Conservation (phyloP, 2,888 invertebrate species). For the Sussaba pulchella region DNA sequence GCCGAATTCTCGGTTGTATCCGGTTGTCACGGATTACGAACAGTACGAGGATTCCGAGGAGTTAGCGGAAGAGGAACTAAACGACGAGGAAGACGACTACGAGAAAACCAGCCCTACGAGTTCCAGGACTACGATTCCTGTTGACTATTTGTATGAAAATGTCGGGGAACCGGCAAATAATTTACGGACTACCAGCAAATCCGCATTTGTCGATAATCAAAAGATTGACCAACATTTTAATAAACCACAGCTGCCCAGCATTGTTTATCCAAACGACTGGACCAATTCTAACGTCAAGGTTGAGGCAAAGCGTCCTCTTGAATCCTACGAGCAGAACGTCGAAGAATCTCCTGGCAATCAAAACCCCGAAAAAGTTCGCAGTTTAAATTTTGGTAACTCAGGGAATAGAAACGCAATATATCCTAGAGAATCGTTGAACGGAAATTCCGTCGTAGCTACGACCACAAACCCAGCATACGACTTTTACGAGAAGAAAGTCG, state of each 20-base stretch:
- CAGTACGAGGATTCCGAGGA: neutral
- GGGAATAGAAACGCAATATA: too few species aligned
- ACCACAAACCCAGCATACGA: constrained; percentile 16
- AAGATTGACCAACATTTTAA: neutral
- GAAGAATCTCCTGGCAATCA: neutral
- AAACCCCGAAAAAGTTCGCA: too few species aligned
- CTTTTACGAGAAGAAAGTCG: neutral
- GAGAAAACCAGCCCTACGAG: neutral
- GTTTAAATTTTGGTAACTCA: too few species aligned
- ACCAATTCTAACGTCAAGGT: too few species aligned
- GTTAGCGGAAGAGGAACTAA: neutral
- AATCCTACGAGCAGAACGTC: constrained; percentile 4
- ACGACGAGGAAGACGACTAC: constrained; percentile 9
- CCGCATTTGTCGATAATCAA: neutral
- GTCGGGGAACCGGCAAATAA: neutral
- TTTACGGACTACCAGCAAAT: neutral
- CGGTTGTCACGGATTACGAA: neutral
- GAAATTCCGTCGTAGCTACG: too few species aligned
- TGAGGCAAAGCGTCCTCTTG: neutral
- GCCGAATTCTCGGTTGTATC: neutral
- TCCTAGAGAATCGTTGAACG: too few species aligned
- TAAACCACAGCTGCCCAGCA: neutral
- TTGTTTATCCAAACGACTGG: neutral
- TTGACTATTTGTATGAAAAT: constrained; percentile 29
- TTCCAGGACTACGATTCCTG: neutral